Percentiles rank a stretch among this genome's conserved stretches.
Evolutionary conservation across 2,113 vertebrate species (phyloP).

Genomic region (Crypturellus undulatus): DNA sequence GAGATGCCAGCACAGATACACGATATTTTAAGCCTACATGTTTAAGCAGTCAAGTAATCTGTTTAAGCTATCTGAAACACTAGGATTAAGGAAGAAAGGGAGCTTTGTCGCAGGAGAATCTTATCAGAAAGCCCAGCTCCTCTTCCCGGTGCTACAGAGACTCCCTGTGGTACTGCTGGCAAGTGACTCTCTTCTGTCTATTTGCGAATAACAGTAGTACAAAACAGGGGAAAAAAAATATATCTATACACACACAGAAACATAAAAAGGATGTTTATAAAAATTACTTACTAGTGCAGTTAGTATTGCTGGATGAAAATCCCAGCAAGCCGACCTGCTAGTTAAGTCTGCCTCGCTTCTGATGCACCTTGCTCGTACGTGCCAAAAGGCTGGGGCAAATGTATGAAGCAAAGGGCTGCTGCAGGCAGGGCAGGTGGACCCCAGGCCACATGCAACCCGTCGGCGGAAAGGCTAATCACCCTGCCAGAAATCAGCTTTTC

Average conservation of each 20-base stretch:
- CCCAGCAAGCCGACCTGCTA: neutral
- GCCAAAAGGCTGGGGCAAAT: neutral
- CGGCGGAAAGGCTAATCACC: neutral
- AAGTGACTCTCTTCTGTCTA: neutral
- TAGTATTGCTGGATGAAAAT: neutral
- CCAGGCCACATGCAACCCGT: rapidly evolving
- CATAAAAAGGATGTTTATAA: neutral
- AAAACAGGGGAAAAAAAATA: neutral
- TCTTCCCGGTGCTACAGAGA: neutral
- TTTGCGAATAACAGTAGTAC: neutral
- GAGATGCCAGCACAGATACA: neutral
- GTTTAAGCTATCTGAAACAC: neutral
- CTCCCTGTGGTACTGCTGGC: neutral
- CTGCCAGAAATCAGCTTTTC: neutral
- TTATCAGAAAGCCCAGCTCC: neutral
- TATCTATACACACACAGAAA: neutral
- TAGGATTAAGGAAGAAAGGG: neutral
- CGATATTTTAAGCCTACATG: neutral
- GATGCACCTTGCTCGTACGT: no score
- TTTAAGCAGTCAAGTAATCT: neutral
- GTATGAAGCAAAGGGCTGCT: neutral
- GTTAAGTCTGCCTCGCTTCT: neutral
- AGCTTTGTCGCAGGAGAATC: neutral
- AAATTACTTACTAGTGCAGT: neutral
- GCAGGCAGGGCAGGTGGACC: neutral